phyloP scores from a whole-genome alignment of 2,888 invertebrate genomes.

The Meiosimyza decipiens region DNA sequence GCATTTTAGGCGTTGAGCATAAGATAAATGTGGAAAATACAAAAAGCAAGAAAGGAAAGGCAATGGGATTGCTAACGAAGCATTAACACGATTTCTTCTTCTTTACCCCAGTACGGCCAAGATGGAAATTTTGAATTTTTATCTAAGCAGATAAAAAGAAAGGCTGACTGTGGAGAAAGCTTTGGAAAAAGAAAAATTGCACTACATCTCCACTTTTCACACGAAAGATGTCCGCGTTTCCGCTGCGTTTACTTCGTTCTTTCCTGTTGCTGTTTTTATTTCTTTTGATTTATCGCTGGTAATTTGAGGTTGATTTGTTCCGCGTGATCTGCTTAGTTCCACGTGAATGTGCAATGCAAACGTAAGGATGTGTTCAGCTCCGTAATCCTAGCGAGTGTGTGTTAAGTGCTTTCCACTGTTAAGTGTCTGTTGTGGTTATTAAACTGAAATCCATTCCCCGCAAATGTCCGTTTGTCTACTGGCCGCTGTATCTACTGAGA shows the following conservation, averaged over 20 bases:
- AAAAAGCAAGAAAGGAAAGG: background rate
- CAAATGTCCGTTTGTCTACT: conserved; percentile 3
- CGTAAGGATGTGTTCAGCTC: conserved; percentile 2
- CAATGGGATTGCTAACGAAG: too few species aligned
- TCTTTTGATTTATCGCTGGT: conserved; percentile 27
- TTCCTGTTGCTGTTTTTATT: conserved; percentile 12
- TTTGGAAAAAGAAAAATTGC: background rate
- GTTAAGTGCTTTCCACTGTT: conserved; percentile 53
- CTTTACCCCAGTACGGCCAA: background rate
- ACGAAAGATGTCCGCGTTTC: background rate
- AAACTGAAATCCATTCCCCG: background rate
- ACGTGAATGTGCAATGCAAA: conserved; percentile 13
- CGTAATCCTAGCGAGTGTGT: conserved; percentile 24
- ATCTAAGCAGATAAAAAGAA: background rate
- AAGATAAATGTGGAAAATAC: too few species aligned
- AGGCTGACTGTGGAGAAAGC: background rate
- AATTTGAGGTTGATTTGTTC: conserved; percentile 36
- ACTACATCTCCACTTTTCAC: background rate
- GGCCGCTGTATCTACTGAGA: conserved; percentile 28
- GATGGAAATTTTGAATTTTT: background rate
- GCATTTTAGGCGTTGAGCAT: background rate
- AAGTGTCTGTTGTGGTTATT: conserved; percentile 42
- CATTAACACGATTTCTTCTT: background rate
- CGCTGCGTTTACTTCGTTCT: conserved; percentile 14
- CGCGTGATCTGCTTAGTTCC: conserved; percentile 34